Evolutionary conservation across 2,113 vertebrate species (phyloP), one percentile per base, ranked within the genome.

Genomic region (Sinocyclocheilus grahami): DNA sequence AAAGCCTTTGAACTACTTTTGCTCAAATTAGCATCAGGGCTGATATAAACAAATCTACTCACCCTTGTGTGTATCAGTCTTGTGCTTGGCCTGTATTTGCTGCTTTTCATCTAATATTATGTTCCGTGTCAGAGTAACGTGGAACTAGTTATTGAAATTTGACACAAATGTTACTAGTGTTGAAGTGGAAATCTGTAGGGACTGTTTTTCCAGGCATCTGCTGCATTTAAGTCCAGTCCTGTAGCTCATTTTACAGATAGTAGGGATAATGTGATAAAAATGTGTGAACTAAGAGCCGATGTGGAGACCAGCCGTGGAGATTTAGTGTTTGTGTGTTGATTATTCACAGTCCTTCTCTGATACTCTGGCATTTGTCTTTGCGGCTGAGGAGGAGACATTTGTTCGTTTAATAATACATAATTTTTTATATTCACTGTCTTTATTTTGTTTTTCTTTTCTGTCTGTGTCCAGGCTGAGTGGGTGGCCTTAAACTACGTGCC

Each of bases 401-500:
- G 18, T 4, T 48, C 12, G 22, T 77, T 53, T 14, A 27, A 58
- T 55, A 46, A 60, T 62, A 0, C 9, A 6, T 39, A 22, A 14
- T 78, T 18, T 51, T 37, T 37, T 72, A 3, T 79, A 30, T 39
- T n/a, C 12, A 30, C 16, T 69, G 27, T 16, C 80, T 22, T 88
- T 77, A 90, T 76, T 88, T 89, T 51, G 22, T 72, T 20, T 87
- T 27, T 87, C 13, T 74, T 30, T 62, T 51, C 12, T 85, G 33
- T 78, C n/a, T 89, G 39, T 88, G 5, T 42, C 8, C 94, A 99
- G 98, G 98, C 98, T 0, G 98, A 99, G 90, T 99, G 98, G 98
- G 97, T 99, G 89, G 98, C 98, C 90, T 93, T 99, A 96, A 99
- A 99, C 95, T 99, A 99, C 0, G 98, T 99, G 87, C 98, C 98